phyloP scores from a whole-genome alignment of 2,888 invertebrate genomes.

The Cryptocheilus praepositus region DNA sequence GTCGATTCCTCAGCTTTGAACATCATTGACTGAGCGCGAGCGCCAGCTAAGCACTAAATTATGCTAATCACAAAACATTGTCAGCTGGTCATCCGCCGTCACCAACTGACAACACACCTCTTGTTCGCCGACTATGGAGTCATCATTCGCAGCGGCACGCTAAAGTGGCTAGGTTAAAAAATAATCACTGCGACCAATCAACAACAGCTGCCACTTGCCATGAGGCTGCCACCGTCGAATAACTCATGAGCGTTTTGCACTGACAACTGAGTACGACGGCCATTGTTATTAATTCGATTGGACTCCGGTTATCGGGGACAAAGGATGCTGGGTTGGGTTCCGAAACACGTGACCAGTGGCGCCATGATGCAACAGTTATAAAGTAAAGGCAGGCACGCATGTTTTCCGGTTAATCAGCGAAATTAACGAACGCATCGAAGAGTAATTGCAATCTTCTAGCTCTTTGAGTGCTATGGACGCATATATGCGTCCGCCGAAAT shows the following conservation, averaged over 20 bases:
- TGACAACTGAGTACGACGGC: constrained; percentile 63
- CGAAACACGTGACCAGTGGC: constrained; percentile 45
- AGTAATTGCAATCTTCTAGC: too few relatives aligned
- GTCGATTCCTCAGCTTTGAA: constrained; percentile 80
- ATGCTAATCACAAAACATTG: constrained; percentile 59
- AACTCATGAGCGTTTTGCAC: constrained; percentile 40
- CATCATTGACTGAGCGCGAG: constrained; percentile 73
- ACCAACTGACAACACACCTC: constrained; percentile 38
- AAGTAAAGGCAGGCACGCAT: too few relatives aligned
- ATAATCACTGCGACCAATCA: constrained; percentile 32
- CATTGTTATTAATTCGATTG: constrained; percentile 61
- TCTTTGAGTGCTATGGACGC: too few relatives aligned
- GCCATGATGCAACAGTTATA: constrained; percentile 24
- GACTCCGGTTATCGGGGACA: constrained; percentile 42
- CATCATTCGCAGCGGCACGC: constrained; percentile 30
- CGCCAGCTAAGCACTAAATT: constrained; percentile 34
- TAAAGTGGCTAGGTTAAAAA: constrained; percentile 21
- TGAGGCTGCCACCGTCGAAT: constrained; percentile 51
- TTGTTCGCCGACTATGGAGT: constrained; percentile 39
- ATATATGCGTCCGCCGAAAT: too few relatives aligned
- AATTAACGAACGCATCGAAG: too few relatives aligned
- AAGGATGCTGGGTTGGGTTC: constrained; percentile 53
- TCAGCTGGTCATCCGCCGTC: constrained; percentile 57
- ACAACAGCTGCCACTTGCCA: constrained; percentile 39
- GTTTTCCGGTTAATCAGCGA: too few relatives aligned